phyloP scores from a whole-genome alignment of 1,140 invertebrate species.

The Drosophila tsacasi region DNA sequence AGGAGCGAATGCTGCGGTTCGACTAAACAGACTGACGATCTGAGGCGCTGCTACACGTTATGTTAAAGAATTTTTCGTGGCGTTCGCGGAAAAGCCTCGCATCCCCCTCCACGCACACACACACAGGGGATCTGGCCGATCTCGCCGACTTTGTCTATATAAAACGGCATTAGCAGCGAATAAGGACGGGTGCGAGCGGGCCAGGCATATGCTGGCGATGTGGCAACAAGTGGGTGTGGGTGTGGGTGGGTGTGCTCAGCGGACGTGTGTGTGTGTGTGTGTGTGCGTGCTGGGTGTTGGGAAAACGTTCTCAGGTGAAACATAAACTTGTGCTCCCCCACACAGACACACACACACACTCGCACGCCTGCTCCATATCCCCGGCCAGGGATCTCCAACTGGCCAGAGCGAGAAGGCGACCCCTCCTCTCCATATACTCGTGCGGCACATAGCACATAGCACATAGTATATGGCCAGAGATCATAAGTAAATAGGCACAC shows the following conservation, averaged over 20 bases:
- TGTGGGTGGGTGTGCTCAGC: constrained; percentile 39
- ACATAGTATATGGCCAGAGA: constrained; percentile 2
- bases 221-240: constrained; percentile 68
- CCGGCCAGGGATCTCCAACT: constrained; percentile 50
- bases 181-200: constrained; percentile 48
- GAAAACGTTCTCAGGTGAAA: constrained; percentile 58
- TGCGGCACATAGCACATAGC: constrained; percentile 7
- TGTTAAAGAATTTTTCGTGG: constrained; percentile 85
- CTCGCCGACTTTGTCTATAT: constrained; percentile 31
- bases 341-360: constrained; percentile 19
- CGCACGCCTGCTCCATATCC: constrained; percentile 49
- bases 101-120: constrained; percentile 25
- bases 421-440: constrained; percentile 14
- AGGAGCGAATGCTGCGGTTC: constrained; percentile 85
- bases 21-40: constrained; percentile 85
- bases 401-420: constrained; percentile 45
- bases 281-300: constrained; percentile 46
- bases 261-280: constrained; percentile 17
- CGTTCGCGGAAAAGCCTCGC: constrained; percentile 74
- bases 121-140: neutral
- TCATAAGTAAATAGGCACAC: constrained; percentile 54
- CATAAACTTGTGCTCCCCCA: constrained; percentile 69
- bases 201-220: constrained; percentile 61
- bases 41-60: constrained; percentile 84
- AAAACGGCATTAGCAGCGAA: constrained; percentile 15